Evolutionary conservation across 2,797 vertebrate genomes (phyloP), one percentile per base, ranked within the genome.

Genomic region (Propithecus perrieri): DNA sequence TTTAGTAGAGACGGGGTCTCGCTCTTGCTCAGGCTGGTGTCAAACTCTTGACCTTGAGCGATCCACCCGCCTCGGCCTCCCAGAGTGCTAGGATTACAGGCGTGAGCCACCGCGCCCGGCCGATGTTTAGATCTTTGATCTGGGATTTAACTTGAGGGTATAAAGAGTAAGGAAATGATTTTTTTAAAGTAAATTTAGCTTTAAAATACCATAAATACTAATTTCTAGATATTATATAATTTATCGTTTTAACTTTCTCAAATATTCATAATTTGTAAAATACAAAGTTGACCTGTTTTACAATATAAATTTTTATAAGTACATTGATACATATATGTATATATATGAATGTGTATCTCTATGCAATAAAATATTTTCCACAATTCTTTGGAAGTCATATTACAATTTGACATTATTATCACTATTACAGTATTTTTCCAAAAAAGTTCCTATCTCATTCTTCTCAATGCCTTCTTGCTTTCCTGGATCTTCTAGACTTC

Each of bases 391-490:
- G 59, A 85, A 41, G 20, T 50, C 26, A 35, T 38, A 50, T 85
- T 84, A 83, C 18, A 87, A 80, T 41, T 12, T 24, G 55, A 83
- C 20, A 59, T 94, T 48, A 57, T 17, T 18, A 9, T 84, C 38
- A 93, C n/a, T 72, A 43, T 12, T 63, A 55, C 79, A 65, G 38
- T 67, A 78, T 22, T 81, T 85, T 74, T 46, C 24, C 43, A n/a
- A 78, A 26, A 46, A 83, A 83, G 57, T 53, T 55, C 69, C 78
- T n/a, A 43, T 48, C 71, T 69, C 13, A 7, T 8, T 35, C 33
- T 96, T 96, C 72, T 96, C 80, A 92, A 41, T 4, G 43, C 71
- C 89, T 96, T 97, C 86, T 96, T 81, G 72, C 38, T 98, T 98
- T 95, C 94, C 96, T 93, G 80, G 80, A 43, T 80, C 57, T 83